Percentiles rank a stretch among this genome's conserved stretches.
Evolutionary conservation across 2,113 vertebrate genomes (phyloP).

Genomic region (Gulo gulo): DNA sequence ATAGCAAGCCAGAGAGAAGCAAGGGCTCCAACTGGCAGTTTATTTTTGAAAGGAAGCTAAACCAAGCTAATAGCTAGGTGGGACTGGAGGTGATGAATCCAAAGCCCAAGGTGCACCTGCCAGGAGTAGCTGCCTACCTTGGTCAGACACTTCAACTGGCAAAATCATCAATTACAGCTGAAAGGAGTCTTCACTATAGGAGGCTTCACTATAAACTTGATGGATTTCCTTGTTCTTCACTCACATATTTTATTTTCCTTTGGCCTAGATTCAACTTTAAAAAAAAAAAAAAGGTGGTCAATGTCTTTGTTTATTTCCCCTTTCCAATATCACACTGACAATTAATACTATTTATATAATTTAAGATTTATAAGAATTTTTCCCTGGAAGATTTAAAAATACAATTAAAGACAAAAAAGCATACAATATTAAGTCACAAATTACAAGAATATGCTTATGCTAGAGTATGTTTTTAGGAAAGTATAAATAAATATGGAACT

Average conservation of each 20-base stretch:
- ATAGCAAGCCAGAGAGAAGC: not conserved
- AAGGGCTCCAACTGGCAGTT: not conserved
- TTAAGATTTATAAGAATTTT: conserved; percentile 12
- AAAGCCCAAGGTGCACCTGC: not conserved
- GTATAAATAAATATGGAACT: not conserved
- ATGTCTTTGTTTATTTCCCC: not conserved
- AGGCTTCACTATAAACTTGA: not conserved
- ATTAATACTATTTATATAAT: not conserved
- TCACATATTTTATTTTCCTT: not conserved
- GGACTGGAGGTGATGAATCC: not conserved
- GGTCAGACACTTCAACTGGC: not conserved
- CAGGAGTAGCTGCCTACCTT: not conserved
- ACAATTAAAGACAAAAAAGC: not conserved
- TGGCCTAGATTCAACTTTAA: not conserved
- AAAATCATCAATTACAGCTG: not conserved
- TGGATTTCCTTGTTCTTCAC: not conserved
- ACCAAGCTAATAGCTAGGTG: not conserved
- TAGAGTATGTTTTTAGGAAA: not conserved
- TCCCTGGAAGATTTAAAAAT: not conserved
- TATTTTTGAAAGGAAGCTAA: not conserved
- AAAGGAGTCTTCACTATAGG: not conserved
- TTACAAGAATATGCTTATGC: not conserved
- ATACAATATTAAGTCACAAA: not conserved
- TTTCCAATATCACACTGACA: not conserved
- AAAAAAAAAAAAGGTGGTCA: not conserved